Base-by-base conservation (phyloP, 1,140 invertebrate species). In the Telenomus remus region DNA sequence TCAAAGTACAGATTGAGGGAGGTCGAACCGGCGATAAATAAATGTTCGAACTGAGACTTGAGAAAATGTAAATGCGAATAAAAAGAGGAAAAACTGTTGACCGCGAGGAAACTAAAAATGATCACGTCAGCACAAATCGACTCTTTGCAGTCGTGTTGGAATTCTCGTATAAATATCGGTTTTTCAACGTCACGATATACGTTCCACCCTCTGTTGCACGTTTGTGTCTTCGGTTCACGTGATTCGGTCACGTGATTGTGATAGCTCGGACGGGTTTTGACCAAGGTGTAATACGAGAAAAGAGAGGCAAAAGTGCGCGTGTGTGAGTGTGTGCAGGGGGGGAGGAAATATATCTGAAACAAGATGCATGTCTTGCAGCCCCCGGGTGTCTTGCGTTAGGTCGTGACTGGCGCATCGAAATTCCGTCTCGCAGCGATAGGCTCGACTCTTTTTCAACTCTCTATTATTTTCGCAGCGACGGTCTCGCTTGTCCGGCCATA, bases 381-480 rank as follows among this genome's bases (percentile, higher is more conserved):
- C 42, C 1, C 54, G 34, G 49, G 59, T 64, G 54, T 59, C 47
- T 72, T n/a, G 37, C 48, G 42, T n/a, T 19, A 47, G 56, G 46
- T 70, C 73, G 66, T 76, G 73, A 71, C 73, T 66, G n/a, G 47
- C 55, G 50, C 73, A 71, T 76, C 66, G 59, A 27, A 61, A 76
- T 70, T 57, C 65, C 47, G 13, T 71, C 61, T 74, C 39, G 27
- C 19, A 11, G 42, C 43, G 19, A 27, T 33, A 51, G 65, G 34
- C 63, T 50, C 46, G 60, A 6, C 15, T 60, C 56, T 34, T 15
- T 48, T 53, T 43, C 19, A 46, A 13, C 19, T 27, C 19, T 27
- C 50, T 77, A 60, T 64, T 76, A 65, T 71, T 66, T 72, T 42
- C 46, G 48, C 59, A 69, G 54, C 61, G 34, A 46, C 39, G 43